phyloP scores from a whole-genome alignment of 2,797 vertebrate species.

The Florisuga fusca region DNA sequence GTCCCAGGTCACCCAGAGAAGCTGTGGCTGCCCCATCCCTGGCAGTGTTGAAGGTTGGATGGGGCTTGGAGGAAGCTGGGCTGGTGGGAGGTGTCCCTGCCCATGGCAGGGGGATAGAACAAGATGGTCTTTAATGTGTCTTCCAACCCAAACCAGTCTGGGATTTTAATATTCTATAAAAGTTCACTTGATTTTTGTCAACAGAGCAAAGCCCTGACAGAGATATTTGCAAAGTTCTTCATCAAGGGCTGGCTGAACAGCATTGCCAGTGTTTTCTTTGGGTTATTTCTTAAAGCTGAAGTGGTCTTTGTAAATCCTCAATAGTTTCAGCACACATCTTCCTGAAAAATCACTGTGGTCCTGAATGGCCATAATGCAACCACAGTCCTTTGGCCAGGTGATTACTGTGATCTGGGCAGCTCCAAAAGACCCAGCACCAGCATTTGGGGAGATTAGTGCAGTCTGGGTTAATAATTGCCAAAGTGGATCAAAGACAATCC shows the following conservation, averaged over 20 bases:
- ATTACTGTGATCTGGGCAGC: background rate
- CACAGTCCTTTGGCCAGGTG: background rate
- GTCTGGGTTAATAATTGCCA: conserved; percentile 16
- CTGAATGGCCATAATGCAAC: background rate
- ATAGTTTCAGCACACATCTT: background rate
- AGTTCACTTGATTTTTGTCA: background rate
- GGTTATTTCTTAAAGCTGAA: background rate
- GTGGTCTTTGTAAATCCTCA: background rate
- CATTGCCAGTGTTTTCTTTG: background rate
- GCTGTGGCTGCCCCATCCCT: too few species aligned
- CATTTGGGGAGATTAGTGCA: background rate
- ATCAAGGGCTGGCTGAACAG: background rate
- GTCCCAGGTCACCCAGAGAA: too few species aligned
- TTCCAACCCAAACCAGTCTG: too few species aligned
- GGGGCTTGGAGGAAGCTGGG: too few species aligned
- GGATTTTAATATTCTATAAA: too few species aligned
- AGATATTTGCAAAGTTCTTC: background rate
- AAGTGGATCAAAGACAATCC: conserved; percentile 13
- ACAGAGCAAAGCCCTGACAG: background rate
- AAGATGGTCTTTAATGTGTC: too few species aligned
- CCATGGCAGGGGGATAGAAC: too few species aligned
- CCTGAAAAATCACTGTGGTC: background rate
- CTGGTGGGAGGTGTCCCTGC: too few species aligned
- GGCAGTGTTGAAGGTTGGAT: too few species aligned
- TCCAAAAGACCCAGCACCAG: background rate